phyloP scores from a whole-genome alignment of 2,113 vertebrate species.

The Eolophus roseicapilla region DNA sequence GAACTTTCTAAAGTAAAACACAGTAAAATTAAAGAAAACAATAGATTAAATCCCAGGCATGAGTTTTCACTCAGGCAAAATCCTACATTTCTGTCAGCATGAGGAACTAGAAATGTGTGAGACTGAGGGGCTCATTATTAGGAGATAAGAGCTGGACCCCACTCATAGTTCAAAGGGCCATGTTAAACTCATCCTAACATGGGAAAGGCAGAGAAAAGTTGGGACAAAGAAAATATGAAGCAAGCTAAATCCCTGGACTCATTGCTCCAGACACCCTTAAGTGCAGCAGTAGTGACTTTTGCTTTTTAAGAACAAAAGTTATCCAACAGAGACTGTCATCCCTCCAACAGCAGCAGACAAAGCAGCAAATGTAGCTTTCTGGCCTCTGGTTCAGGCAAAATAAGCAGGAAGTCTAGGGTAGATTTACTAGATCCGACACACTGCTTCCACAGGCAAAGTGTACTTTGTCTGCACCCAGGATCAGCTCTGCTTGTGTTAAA shows the following conservation, averaged over 20 bases:
- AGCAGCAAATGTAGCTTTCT: background rate
- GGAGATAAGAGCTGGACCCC: background rate
- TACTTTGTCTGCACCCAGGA: background rate
- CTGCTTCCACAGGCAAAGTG: background rate
- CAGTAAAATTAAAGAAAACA: conserved; percentile 2
- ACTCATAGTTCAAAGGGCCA: background rate
- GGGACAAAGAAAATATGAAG: background rate
- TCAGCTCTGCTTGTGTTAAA: background rate
- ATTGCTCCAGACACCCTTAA: background rate
- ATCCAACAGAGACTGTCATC: background rate
- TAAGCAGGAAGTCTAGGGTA: background rate
- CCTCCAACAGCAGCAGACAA: background rate
- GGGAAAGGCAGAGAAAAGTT: background rate
- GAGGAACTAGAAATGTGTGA: background rate
- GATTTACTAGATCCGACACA: background rate
- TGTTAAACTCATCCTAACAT: background rate
- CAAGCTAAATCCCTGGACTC: background rate
- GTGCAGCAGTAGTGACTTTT: background rate
- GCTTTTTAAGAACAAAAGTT: background rate
- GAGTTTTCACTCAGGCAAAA: background rate
- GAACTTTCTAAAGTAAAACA: background rate
- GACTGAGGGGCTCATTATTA: background rate
- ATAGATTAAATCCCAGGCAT: background rate
- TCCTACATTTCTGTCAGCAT: background rate
- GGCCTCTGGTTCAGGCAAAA: background rate